phyloP scores from a whole-genome alignment of 2,888 invertebrate species.

The Choristoneura rosaceana region DNA sequence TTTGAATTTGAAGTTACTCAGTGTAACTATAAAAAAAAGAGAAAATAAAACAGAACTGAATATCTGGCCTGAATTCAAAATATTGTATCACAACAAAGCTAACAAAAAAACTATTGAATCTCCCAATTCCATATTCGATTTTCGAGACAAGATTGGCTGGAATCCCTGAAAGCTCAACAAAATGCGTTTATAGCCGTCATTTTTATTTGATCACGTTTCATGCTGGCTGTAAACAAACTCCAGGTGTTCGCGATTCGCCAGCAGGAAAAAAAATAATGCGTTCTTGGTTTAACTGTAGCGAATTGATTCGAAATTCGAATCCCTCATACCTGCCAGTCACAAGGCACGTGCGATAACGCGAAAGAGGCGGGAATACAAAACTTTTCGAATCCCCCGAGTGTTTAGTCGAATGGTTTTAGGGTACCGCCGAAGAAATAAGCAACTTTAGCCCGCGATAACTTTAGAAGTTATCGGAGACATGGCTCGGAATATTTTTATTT shows the following conservation, averaged over 20 bases:
- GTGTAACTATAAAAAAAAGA: not conserved
- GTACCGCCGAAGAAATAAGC: slow-evolving; percentile 46
- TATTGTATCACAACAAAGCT: not conserved
- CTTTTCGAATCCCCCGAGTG: slow-evolving; percentile 51
- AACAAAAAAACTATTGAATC: slow-evolving; percentile 13
- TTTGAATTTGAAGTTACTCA: no score
- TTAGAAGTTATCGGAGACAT: slow-evolving; percentile 36
- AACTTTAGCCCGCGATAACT: slow-evolving; percentile 38
- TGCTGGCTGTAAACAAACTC: slow-evolving; percentile 25
- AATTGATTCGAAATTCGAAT: slow-evolving; percentile 40
- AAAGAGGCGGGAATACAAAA: slow-evolving; percentile 50
- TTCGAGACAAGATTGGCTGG: slow-evolving; percentile 4
- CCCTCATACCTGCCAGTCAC: slow-evolving; percentile 42
- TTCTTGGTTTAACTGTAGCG: slow-evolving; percentile 38
- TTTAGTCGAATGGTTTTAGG: slow-evolving; percentile 47
- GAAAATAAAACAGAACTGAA: not conserved
- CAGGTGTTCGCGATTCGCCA: slow-evolving; percentile 9
- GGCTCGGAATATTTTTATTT: slow-evolving; percentile 32
- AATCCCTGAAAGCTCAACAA: slow-evolving; percentile 21
- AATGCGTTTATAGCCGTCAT: slow-evolving; percentile 31
- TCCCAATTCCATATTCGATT: slow-evolving; percentile 7
- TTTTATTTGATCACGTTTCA: slow-evolving; percentile 26
- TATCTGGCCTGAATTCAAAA: not conserved
- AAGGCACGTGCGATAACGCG: slow-evolving; percentile 52
- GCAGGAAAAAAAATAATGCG: slow-evolving; percentile 28